Conservation (phyloP, 2,797 vertebrate genomes). For the Hydrolagus colliei region DNA sequence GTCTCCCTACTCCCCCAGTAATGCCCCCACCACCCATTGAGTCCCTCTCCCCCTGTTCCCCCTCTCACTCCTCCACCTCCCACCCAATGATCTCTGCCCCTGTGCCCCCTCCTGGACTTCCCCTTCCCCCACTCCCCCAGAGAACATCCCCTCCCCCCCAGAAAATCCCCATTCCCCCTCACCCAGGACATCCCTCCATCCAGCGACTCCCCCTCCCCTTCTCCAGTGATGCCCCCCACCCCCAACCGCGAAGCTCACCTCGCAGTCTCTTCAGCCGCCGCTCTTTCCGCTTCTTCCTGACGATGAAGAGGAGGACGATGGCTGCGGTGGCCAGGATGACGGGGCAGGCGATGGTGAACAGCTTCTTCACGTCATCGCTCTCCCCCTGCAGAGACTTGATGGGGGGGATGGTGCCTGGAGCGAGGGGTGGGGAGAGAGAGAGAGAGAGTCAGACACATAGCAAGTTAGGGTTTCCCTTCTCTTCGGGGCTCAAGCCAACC, state of each 20-base stretch:
- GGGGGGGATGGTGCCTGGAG: slow-evolving; percentile 85
- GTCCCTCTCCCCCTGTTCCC: not conserved
- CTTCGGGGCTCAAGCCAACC: no score
- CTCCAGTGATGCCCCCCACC: no score
- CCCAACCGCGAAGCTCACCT: slow-evolving; percentile 57
- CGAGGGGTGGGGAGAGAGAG: not conserved
- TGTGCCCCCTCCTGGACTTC: no score
- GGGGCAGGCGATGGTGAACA: slow-evolving; percentile 90
- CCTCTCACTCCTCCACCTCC: not conserved
- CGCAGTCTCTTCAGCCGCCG: slow-evolving; percentile 88
- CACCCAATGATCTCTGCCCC: not conserved
- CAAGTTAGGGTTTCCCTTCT: no score
- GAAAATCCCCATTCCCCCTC: not conserved
- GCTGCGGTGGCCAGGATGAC: slow-evolving; percentile 89
- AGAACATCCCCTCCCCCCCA: no score
- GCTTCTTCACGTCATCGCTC: slow-evolving; percentile 89
- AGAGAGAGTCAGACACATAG: not conserved
- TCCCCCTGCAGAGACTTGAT: slow-evolving; percentile 92
- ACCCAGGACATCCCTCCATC: not conserved
- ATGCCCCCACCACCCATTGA: not conserved
- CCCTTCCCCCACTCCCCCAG: no score
- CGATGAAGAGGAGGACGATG: slow-evolving; percentile 82
- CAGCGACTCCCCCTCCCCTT: no score
- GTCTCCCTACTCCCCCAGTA: no score
- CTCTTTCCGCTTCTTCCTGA: slow-evolving; percentile 95